phyloP scores from a whole-genome alignment of 2,888 invertebrate genomes.

The Drosophila mercatorum region DNA sequence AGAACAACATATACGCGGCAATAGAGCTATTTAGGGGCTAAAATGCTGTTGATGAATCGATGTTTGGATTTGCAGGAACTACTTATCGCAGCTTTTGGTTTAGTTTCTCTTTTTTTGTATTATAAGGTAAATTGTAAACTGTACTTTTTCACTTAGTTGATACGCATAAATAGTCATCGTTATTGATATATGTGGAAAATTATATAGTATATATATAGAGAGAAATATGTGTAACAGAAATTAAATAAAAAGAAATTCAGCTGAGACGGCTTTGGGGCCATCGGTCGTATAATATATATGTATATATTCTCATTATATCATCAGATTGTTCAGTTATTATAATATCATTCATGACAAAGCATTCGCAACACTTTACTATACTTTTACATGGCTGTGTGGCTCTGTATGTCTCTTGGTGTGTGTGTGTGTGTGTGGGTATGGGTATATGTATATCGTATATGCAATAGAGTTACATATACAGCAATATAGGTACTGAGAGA shows the following conservation, averaged over 20 bases:
- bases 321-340: slow-evolving; percentile 34
- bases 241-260: slow-evolving; percentile 69
- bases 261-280: slow-evolving; percentile 51
- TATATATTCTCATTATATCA: slow-evolving; percentile 31
- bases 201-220: slow-evolving; percentile 39
- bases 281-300: slow-evolving; percentile 21
- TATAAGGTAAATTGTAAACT: slow-evolving; percentile 38
- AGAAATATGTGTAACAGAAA: slow-evolving; percentile 58
- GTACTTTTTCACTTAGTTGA: slow-evolving; percentile 57
- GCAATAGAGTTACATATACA: slow-evolving; percentile 18
- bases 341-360: slow-evolving; percentile 41
- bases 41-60: slow-evolving; percentile 57
- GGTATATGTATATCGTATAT: slow-evolving; percentile 7
- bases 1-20: slow-evolving; percentile 85
- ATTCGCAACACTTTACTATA: slow-evolving; percentile 76
- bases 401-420: slow-evolving; percentile 22
- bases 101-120: slow-evolving; percentile 8
- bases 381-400: slow-evolving; percentile 60
- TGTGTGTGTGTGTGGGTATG: slow-evolving; percentile 9
- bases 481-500: slow-evolving; percentile 23
- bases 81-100: slow-evolving; percentile 38
- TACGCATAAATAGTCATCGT: slow-evolving; percentile 84
- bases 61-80: slow-evolving; percentile 43
- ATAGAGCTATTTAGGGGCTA: slow-evolving; percentile 81
- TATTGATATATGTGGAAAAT: slow-evolving; percentile 83